These are phyloP conservation scores for Hyperopisus bebe DNA, from an alignment of 2,113 vertebrate species.

Conservation along the genomic window DNA sequence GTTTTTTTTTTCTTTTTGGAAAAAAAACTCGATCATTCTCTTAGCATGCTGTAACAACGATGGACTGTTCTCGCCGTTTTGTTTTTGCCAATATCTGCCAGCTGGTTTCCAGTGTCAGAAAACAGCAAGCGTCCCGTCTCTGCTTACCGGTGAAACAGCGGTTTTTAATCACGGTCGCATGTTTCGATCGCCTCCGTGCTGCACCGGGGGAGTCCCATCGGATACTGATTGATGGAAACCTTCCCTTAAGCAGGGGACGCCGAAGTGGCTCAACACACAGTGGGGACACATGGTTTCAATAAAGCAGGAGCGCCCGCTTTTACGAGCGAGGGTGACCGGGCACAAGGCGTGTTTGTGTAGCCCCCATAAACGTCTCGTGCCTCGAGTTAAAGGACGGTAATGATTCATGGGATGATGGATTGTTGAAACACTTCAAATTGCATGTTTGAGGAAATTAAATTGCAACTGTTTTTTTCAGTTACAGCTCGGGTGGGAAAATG, in stretches of 20 bases:
- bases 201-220: slow-evolving; percentile 14
- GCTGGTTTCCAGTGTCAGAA: slow-evolving; percentile 31
- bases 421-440: slow-evolving; percentile 21
- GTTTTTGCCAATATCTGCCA: slow-evolving; percentile 13
- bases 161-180: slow-evolving; percentile 43
- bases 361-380: not conserved
- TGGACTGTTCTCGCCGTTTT: slow-evolving; percentile 39
- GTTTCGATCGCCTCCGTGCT: slow-evolving; percentile 52
- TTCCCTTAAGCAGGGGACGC: slow-evolving; percentile 23
- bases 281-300: slow-evolving; percentile 32
- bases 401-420: slow-evolving; percentile 26
- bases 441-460: slow-evolving; percentile 24
- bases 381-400: slow-evolving; percentile 18
- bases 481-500: slow-evolving; percentile 7
- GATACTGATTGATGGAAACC: slow-evolving; percentile 39
- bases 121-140: slow-evolving; percentile 34
- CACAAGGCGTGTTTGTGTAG: not conserved
- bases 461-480: not conserved
- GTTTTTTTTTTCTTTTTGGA: slow-evolving; percentile 16
- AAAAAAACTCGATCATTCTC: slow-evolving; percentile 29
- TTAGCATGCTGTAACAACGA: slow-evolving; percentile 42
- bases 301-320: not conserved
- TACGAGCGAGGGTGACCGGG: not conserved
- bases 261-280: slow-evolving; percentile 1
- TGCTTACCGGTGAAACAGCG: slow-evolving; percentile 42